A percentile compares a stretch with the other conserved stretches of the same genome.
These are phyloP conservation scores for Drosophila lacteicornis DNA, from an alignment of 1,140 invertebrate species.

Conservation along the genomic window DNA sequence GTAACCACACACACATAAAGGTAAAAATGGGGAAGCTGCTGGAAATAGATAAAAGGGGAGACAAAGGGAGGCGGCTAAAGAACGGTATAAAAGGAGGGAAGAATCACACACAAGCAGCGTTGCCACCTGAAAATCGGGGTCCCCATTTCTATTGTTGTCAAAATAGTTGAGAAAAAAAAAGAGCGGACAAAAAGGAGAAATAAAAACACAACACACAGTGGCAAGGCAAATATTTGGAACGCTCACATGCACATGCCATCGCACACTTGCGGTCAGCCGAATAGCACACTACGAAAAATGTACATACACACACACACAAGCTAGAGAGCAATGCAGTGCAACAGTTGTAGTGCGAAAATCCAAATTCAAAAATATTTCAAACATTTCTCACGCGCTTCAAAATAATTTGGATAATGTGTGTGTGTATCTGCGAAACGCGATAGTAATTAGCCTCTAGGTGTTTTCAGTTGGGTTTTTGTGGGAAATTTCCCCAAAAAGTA, in stretches of 20 bases:
- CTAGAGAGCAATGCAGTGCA: neutral
- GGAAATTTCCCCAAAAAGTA: neutral
- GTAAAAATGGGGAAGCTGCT: constrained; percentile 73
- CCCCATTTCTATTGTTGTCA: constrained; percentile 19
- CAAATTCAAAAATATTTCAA: constrained; percentile 5
- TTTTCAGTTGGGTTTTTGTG: neutral
- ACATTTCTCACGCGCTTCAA: constrained; percentile 4
- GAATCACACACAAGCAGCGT: constrained; percentile 43
- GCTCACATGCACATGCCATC: constrained; percentile 21
- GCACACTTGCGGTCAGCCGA: constrained; percentile 24
- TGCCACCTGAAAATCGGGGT: constrained; percentile 32
- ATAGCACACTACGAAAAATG: constrained; percentile 26
- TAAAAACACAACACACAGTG: constrained; percentile 11
- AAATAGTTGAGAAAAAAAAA: constrained; percentile 15
- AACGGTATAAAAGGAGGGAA: constrained; percentile 1
- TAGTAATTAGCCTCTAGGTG: neutral
- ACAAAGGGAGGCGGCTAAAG: neutral
- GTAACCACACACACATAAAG: constrained; percentile 69
- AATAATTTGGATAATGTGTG: neutral
- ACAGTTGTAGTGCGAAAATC: constrained; percentile 24
- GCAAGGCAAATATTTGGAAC: constrained; percentile 30
- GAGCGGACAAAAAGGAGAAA: constrained; percentile 7
- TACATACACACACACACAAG: neutral
- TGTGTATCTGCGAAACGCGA: constrained; percentile 1
- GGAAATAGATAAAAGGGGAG: constrained; percentile 46